Evolutionary conservation across 2,113 vertebrate genomes (phyloP), one percentile per base, ranked within the genome.

Genomic region (Anthoscopus minutus): DNA sequence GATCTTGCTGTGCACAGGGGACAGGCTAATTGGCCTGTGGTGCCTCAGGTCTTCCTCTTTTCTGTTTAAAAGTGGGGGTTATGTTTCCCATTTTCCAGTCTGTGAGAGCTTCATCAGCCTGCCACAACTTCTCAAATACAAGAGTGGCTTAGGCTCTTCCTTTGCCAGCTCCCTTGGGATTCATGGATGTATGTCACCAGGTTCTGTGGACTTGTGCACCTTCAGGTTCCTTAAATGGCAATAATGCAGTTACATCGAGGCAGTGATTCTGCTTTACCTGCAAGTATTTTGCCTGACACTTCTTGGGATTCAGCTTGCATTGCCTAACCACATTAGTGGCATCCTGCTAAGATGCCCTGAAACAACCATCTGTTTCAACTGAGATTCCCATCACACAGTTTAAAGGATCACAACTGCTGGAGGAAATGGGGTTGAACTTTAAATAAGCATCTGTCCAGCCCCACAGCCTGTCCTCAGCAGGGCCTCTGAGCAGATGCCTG

Each of bases 351-450:
- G 88, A 77, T 94, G 90, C 85, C 79, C 88, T 88, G 66, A 73
- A 88, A 88, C 67, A 70, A 12, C 90, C 93, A 94, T 96, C 94
- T 95, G 95, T 95, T 79, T 94, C 70, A 67, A 42, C 83, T 0
- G 0, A 83, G 88, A 74, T 92, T 79, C 51, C 50, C 35, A 19
- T 82, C 48, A 42, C 74, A 82, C 81, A 35, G 42, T 73, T 93
- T 40, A 61, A 86, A 76, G 58, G 71, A 37, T 86, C 25, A 1
- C 53, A 80, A 65, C 48, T 88, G 79, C 79, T 94, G 62, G 71
- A 69, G 45, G 53, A 48, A 70, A 92, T 48, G 58, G 35, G 21
- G 24, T 73, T 50, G 72, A 91, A 80, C 92, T 86, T 83, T 69
- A 93, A 88, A 53, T 89, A 92, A 96, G 38, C 5, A 8, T 89